Evolutionary conservation across 1,140 invertebrate species (phyloP), one percentile per base, ranked within the genome.

Genomic region (Popillia japonica): DNA sequence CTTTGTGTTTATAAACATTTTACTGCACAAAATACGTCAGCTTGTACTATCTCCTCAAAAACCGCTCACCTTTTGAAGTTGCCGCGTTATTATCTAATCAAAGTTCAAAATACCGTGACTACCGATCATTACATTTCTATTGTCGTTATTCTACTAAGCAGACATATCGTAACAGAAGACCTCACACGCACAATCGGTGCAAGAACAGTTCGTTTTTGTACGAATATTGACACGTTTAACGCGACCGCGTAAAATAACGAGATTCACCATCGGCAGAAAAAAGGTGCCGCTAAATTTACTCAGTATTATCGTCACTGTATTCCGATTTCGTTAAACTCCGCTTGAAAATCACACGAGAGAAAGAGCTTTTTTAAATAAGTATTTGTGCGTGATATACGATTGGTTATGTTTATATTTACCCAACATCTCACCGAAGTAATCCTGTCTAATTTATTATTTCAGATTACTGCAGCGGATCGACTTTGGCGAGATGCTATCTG

Each of bases 381-480:
- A n/a, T n/a, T 55, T 6, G n/a, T n/a, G 14, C 14, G n/a, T 55
- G 48, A 55, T 6, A n/a, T 55, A 55, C 48, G 2, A 55, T 17
- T 6, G 4, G 48, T 55, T 55, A 55, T 55, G 48, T 55, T 55
- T 55, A 20, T 55, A 55, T 55, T 55, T 55, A 55, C 48, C 48
- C 14, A 55, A 55, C 48, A 55, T 55, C 14, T 55, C 48, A 55
- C 48, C 9, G 48, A 55, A 55, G 48, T 55, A 55, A 55, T 55
- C 48, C 48, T 4, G 14, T 17, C 48, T 55, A 55, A 55, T 55
- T 55, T 55, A 55, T 55, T 55, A 17, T 17, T n/a, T 55, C 48
- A 55, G 48, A 55, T 55, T 55, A 55, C n/a, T 7, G 48, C 14
- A 2, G 48, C 14, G 11, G 14, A n/a, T 55, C 17, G 48, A 55